Base-by-base conservation (phyloP, 2,888 invertebrate genomes). In the Vesta saturnalis region DNA sequence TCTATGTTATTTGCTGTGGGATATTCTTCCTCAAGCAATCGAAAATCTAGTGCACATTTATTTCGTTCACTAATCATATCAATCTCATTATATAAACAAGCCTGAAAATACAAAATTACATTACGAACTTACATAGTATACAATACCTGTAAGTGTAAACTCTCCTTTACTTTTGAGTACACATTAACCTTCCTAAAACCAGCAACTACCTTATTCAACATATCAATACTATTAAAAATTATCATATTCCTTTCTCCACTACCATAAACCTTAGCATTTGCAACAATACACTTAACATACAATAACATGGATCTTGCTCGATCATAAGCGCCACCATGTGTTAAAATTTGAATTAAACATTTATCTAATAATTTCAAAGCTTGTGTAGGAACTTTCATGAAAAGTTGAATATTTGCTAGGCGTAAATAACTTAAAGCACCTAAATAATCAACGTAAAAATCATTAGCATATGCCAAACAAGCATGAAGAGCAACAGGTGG, bases 301-400 rank as follows among this genome's bases (percentile, higher is more conserved):
- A 94, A 84, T 66, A 94, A 87, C 78, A 91, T 85, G 0, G 90
- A 91, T 84, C 93, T 89, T 0, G 92, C 95, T 78, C 91, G 89
- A 81, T 96, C 95, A 76, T 91, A 94, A 18, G 90, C 86, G 14
- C 93, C 92, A 0, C 95, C 95, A 79, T 95, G 93, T 0, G 94
- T 90, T 81, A 95, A 87, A 56, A 95, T 87, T 23, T 87, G 87
- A 5, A 92, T 88, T 77, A 94, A 59, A 65, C 73, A 68, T 1
- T 69, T 54, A 73, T 92, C 90, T 0, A 93, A 87, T 10, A 93
- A 85, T 70, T 87, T 85, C 64, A 94, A 82, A 0, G 95, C 94
- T 81, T 94, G 94, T 70, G 89, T 88, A 0, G 93, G 90, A 84
- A 94, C 88, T 16, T 91, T 91, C 87, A 94, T 89, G 69, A 90